phyloP scores from a whole-genome alignment of 2,888 invertebrate species.

The Helicoverpa assulta region DNA sequence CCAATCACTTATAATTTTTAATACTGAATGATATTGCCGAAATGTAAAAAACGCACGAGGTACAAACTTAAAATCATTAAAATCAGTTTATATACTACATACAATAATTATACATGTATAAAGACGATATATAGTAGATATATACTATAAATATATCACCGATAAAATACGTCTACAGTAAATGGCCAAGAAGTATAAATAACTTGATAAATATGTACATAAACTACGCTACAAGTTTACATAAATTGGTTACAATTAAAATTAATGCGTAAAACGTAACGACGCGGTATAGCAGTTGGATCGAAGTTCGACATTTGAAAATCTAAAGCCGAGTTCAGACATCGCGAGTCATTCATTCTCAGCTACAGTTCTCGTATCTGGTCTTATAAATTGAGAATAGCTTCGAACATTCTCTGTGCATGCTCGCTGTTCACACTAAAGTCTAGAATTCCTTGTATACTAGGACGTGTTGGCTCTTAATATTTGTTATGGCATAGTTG shows the following conservation, averaged over 20 bases:
- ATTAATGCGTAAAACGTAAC: conserved; percentile 6
- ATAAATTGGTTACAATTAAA: too few species aligned
- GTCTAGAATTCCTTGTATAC: neutral
- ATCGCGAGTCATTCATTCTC: neutral
- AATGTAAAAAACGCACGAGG: conserved; percentile 5
- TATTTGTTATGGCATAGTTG: neutral
- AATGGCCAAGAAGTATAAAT: conserved; percentile 46
- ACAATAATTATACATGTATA: conserved; percentile 42
- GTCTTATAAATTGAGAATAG: neutral
- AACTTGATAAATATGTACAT: conserved; percentile 21
- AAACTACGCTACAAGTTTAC: conserved; percentile 1
- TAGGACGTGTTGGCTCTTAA: neutral
- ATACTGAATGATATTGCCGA: neutral
- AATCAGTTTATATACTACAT: conserved; percentile 31
- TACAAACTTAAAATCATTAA: conserved; percentile 20
- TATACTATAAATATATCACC: conserved; percentile 10
- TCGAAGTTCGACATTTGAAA: neutral
- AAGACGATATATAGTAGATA: conserved; percentile 26
- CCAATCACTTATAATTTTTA: conserved; percentile 1
- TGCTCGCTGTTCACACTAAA: neutral
- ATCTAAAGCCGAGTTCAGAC: neutral
- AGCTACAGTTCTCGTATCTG: neutral
- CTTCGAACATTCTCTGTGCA: neutral
- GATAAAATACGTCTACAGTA: conserved; percentile 43
- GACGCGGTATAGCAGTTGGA: neutral